Evolutionary conservation across 2,888 invertebrate species (phyloP), one percentile per base, ranked within the genome.

Genomic region (Tholera decimalis): DNA sequence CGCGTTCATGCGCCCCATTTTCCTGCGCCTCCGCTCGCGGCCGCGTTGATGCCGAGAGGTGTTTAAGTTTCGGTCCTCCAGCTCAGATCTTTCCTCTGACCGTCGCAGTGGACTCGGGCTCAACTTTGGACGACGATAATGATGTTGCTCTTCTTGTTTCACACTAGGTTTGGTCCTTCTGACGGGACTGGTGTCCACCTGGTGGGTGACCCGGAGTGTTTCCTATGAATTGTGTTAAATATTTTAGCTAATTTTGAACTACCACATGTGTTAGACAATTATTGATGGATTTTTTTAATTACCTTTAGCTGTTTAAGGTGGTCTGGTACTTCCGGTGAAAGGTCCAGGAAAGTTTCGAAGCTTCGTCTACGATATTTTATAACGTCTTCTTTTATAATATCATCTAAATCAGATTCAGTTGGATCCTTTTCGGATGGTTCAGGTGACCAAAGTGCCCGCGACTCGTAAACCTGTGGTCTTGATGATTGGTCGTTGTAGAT

Each of bases 1-100:
- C 0, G 79, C 50, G 44, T 83, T 85, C 83, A 88, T 85, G 15
- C 55, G 83, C 0, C 46, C 67, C 53, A 58, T 71, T 5, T 2
- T 46, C 20, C 0, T n/a, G 7, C 3, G 26, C 0, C 5, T 15
- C 4, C 15, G 49, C 5, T 50, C 26, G 13, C 7, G n/a, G 15
- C 35, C 37, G 15, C 24, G 46, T 8, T 3, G 46, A 8, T 26
- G 20, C n/a, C 20, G 22, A 43, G 22, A 43, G 18, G 22, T 11
- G 43, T 33, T 13, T 5, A 33, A 13, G 33, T 56, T 35, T 13
- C 13, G 13, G 43, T 43, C 41, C 43, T 22, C 43, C 43, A 39
- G 39, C 9, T 39, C 20, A 39, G 39, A 39, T 9, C 9, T 39
- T 18, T 8, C 43, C 22, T 43, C 43, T 43, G 22, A 6, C 43